Evolutionary conservation across 2,113 vertebrate species (phyloP).

Genomic region (Channa maculata): DNA sequence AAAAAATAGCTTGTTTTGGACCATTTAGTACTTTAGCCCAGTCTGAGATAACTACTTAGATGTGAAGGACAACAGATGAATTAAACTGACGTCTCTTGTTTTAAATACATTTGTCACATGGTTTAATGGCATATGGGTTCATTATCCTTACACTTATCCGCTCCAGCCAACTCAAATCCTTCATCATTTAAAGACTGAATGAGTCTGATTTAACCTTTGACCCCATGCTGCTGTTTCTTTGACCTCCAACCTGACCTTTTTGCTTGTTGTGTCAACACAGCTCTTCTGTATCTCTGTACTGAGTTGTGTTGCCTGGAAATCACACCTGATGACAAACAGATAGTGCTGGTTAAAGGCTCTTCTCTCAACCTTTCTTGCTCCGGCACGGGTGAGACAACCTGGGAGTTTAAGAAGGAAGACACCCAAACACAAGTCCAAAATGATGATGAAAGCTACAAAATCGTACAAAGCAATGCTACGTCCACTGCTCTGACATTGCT

Average conservation of each 20-base stretch:
- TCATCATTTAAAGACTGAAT: constrained; percentile 62
- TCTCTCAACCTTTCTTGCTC: constrained; percentile 86
- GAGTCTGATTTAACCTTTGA: constrained; percentile 76
- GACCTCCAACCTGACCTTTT: constrained; percentile 50
- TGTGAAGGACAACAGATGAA: constrained; percentile 20
- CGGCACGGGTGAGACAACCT: constrained; percentile 71
- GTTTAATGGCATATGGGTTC: constrained; percentile 1
- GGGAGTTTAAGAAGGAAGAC: constrained; percentile 82
- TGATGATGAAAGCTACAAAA: constrained; percentile 15
- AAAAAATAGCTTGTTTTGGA: not conserved
- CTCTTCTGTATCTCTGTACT: constrained; percentile 68
- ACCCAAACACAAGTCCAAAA: constrained; percentile 35
- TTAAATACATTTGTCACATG: constrained; percentile 55
- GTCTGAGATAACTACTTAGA: constrained; percentile 37
- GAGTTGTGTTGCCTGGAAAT: constrained; percentile 78
- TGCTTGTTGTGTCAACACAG: constrained; percentile 68
- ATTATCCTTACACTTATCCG: constrained; percentile 40
- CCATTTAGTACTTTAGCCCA: not conserved
- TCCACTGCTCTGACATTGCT: constrained; percentile 83
- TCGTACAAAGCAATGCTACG: constrained; percentile 39
- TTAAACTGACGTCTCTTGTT: constrained; percentile 37
- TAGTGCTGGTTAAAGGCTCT: constrained; percentile 84
- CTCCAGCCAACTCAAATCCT: constrained; percentile 59
- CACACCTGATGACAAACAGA: constrained; percentile 76
- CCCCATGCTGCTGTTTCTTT: constrained; percentile 39